Conservation (phyloP, 1,140 invertebrate genomes). For the Dolichoris vasculosae region DNA sequence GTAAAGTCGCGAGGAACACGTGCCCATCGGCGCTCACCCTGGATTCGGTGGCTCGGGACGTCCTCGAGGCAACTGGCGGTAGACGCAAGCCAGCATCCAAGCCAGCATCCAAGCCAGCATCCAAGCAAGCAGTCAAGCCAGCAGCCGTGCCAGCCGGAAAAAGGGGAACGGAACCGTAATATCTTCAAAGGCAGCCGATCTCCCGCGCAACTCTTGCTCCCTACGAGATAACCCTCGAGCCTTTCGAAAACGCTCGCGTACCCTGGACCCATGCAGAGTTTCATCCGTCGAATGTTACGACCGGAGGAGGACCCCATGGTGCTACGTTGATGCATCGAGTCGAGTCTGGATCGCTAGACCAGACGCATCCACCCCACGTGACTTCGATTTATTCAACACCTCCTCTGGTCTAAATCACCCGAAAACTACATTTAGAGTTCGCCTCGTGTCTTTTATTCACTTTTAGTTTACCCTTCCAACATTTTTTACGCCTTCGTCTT, state of each 20-base stretch:
- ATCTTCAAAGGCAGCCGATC: constrained; percentile 32
- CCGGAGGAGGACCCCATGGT: too few relatives aligned
- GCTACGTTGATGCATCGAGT: background rate
- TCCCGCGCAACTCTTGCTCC: background rate
- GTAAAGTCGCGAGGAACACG: constrained; percentile 36
- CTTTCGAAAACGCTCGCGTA: background rate
- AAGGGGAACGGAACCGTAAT: background rate
- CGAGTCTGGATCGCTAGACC: background rate
- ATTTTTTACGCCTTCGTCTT: background rate
- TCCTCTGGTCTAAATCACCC: constrained; percentile 19
- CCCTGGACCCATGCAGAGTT: constrained; percentile 8
- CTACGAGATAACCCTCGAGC: constrained; percentile 7
- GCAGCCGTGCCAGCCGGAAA: background rate
- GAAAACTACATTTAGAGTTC: background rate
- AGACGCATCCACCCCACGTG: background rate
- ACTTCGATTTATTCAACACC: constrained; percentile 37
- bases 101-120: too few relatives aligned
- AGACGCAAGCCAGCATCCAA: background rate
- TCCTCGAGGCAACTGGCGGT: background rate
- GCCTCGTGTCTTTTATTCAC: background rate
- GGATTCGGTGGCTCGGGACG: background rate
- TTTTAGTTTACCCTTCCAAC: background rate
- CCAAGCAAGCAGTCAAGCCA: too few relatives aligned
- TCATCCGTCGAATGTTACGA: background rate
- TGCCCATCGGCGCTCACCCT: background rate